Evolutionary conservation across 2,888 invertebrate species (phyloP).

Genomic region (Rhingia rostrata): DNA sequence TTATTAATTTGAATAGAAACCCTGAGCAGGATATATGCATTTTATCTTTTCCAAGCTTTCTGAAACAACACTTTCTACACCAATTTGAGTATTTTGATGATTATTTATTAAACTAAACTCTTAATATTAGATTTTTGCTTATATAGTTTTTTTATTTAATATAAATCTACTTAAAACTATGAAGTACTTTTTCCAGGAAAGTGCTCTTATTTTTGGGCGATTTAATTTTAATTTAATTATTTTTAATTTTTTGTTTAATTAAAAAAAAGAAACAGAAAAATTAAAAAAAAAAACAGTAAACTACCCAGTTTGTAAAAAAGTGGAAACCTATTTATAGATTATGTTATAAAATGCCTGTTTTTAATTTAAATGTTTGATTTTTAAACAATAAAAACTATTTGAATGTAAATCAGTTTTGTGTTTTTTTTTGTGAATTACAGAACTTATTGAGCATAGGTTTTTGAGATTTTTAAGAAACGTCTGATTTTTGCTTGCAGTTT

Average conservation of each 20-base stretch:
- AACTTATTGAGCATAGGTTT: no score
- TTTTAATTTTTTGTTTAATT: constrained; percentile 39
- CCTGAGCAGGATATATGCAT: constrained; percentile 3
- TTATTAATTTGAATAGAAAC: neutral
- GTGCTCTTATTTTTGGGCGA: constrained; percentile 22
- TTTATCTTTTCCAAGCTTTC: constrained; percentile 55
- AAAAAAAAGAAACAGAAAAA: constrained; percentile 14
- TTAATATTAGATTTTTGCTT: constrained; percentile 31
- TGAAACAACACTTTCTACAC: constrained; percentile 45
- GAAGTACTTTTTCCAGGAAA: constrained; percentile 11
- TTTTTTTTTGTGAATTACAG: neutral
- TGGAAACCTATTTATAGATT: constrained; percentile 64
- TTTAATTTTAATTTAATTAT: constrained; percentile 27
- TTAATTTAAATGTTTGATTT: constrained; percentile 68
- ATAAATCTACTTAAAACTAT: constrained; percentile 25
- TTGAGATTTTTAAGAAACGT: no score
- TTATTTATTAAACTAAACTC: constrained; percentile 58
- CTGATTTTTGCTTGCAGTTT: no score
- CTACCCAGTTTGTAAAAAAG: constrained; percentile 70
- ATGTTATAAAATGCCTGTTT: constrained; percentile 63
- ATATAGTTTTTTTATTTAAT: constrained; percentile 10
- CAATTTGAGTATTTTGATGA: constrained; percentile 65
- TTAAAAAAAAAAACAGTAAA: constrained; percentile 49
- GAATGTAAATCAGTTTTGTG: constrained; percentile 20
- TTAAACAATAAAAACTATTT: constrained; percentile 60